Base-by-base conservation (phyloP, 2,888 invertebrate genomes). In the Dryococelus australis region DNA sequence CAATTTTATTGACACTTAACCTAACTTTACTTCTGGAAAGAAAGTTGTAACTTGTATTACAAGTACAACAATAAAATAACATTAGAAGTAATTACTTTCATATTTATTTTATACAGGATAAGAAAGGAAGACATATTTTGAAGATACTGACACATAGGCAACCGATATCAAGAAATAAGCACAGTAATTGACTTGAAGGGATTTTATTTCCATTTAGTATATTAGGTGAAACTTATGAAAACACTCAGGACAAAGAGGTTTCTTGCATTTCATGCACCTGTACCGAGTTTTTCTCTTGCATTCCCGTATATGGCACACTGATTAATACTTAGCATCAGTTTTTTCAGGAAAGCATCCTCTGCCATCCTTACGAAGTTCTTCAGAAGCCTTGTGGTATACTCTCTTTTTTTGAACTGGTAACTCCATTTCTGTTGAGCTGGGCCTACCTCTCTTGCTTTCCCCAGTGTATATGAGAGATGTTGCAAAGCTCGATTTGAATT, bases 231-330 rank as follows among this genome's bases (percentile, higher is more conserved):
- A 83, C 26, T 83, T 9, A 5, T 10, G 51, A 51, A 87, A 87
- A 81, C 87, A 86, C 28, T 81, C 65, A n/a, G 81, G 87, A 53
- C 86, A 86, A 5, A 87, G 65, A 47, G 87, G 81, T 80, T 81
- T 83, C 43, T 83, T 81, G 28, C 87, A 81, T 12, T 27, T 80
- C 26, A n/a, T 81, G 27, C 86, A 86, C 10, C 27, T 87, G 85
- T 83, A 86, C 27, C 43, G 43, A n/a, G 28, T 88, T 79, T 88
- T 87, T 8, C 53, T 84, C 79, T 87, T 88, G 53, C 53, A 88
- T 43, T 65, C 10, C 0, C 20, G n/a, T 43, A 87, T 80, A 28
- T 85, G 79, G 16, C 85, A 88, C 6, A 78, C 6, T 26, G 78
- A 43, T 5, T 84, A 87, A 84, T 87, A 43, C 8, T 84, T 87